Conservation (phyloP, 1,140 invertebrate genomes). For the Drosophila kepulauana region DNA sequence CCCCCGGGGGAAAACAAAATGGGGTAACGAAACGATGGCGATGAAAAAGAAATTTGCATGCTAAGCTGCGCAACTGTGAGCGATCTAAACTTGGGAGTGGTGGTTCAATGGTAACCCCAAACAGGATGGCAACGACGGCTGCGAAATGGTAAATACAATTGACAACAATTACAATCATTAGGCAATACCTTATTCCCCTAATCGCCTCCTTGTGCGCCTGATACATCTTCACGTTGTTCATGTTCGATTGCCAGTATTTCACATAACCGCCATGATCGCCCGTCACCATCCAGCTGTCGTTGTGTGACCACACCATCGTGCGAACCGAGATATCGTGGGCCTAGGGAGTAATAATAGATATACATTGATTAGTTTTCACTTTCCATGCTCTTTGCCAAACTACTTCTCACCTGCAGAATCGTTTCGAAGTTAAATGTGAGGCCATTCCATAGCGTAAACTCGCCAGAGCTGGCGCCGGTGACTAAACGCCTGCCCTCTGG, state of each 20-base stretch:
- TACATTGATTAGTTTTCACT: background rate
- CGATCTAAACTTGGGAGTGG: constrained; percentile 32
- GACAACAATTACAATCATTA: constrained; percentile 70
- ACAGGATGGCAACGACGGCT: constrained; percentile 43
- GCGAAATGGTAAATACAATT: constrained; percentile 70
- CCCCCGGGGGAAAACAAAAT: constrained; percentile 17
- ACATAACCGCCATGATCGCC: constrained; percentile 99
- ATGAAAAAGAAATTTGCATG: constrained; percentile 17
- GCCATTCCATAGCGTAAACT: constrained; percentile 99
- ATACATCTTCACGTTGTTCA: constrained; percentile 99
- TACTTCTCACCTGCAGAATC: constrained; percentile 94
- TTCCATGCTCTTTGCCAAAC: constrained; percentile 4
- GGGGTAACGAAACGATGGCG: constrained; percentile 22
- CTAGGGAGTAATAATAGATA: constrained; percentile 85
- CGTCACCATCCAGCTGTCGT: constrained; percentile 99
- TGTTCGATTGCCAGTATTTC: constrained; percentile 99
- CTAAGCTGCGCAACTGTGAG: constrained; percentile 41
- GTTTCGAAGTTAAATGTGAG: constrained; percentile 99
- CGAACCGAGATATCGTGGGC: constrained; percentile 99
- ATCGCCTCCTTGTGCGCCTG: constrained; percentile 99
- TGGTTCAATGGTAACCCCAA: constrained; percentile 39
- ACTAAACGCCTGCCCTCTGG: constrained; percentile 98
- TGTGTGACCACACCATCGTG: constrained; percentile 99
- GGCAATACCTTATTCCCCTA: constrained; percentile 96
- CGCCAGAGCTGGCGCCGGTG: constrained; percentile 99